Evolutionary conservation across 2,113 vertebrate species (phyloP).

Genomic region (Calidris pugnax): DNA sequence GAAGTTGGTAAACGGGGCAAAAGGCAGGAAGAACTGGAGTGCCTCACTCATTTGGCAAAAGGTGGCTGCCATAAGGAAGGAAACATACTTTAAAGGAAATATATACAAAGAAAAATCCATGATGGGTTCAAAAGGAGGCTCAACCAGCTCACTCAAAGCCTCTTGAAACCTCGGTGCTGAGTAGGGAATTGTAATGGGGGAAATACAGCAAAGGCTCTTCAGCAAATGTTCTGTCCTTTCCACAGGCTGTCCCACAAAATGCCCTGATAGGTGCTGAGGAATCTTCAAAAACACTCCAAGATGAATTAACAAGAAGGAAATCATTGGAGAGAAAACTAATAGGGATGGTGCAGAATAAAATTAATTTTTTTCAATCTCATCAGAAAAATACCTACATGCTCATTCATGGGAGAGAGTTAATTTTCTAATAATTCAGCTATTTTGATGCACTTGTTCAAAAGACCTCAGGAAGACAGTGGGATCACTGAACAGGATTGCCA

Average conservation of each 20-base stretch:
- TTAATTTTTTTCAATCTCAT: not conserved
- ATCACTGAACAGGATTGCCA: not conserved
- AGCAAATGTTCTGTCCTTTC: not conserved
- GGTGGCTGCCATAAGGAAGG: constrained; percentile 22
- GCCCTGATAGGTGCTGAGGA: not conserved
- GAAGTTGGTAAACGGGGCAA: constrained; percentile 35
- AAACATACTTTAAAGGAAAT: constrained; percentile 42
- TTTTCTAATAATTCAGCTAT: not conserved
- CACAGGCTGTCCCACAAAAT: not conserved
- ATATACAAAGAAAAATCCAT: constrained; percentile 33
- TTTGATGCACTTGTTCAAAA: not conserved
- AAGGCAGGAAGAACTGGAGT: not conserved
- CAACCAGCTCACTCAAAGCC: constrained; percentile 6
- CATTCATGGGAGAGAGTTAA: not conserved
- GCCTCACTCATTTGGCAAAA: constrained; percentile 9
- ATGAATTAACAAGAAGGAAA: not conserved
- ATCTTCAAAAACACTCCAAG: not conserved
- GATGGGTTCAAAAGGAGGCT: constrained; percentile 39
- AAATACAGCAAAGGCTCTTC: not conserved
- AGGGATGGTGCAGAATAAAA: not conserved
- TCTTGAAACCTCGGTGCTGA: not conserved
- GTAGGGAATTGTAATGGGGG: not conserved
- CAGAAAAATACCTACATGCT: not conserved
- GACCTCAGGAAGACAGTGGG: not conserved
- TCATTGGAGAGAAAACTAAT: not conserved